Percentiles rank a stretch among this genome's conserved stretches.
Conservation (phyloP, 1,140 invertebrate genomes). For the Danaus melanippus region DNA sequence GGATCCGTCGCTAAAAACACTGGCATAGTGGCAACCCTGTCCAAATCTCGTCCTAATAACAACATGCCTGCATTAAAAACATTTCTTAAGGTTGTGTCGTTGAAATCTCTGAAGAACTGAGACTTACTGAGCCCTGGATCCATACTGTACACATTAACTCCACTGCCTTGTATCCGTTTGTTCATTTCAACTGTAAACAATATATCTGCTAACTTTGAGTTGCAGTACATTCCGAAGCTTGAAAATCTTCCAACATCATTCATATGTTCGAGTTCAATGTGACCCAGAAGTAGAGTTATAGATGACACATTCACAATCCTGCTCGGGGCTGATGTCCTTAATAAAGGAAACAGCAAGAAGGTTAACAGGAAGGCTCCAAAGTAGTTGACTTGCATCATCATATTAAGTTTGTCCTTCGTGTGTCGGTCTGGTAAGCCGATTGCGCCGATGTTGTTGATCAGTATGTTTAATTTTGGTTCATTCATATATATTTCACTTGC, state of each 20-base stretch:
- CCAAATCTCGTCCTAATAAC: constrained; percentile 62
- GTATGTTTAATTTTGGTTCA: constrained; percentile 66
- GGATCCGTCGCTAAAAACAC: constrained; percentile 79
- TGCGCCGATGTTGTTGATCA: constrained; percentile 74
- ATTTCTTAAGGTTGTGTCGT: constrained; percentile 60
- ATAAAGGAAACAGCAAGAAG: constrained; percentile 66
- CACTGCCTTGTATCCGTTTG: constrained; percentile 68
- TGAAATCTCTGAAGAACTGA: constrained; percentile 78
- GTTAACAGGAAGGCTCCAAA: constrained; percentile 74
- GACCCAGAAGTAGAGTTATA: constrained; percentile 68
- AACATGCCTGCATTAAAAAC: constrained; percentile 28
- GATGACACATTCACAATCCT: constrained; percentile 70
- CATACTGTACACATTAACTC: constrained; percentile 79
- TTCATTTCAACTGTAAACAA: constrained; percentile 80
- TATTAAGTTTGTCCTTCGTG: constrained; percentile 71
- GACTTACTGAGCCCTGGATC: constrained; percentile 88
- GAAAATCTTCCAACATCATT: constrained; percentile 73
- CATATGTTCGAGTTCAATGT: constrained; percentile 76
- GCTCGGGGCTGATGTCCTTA: constrained; percentile 75
- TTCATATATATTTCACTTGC: constrained; percentile 44
- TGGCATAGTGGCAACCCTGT: constrained; percentile 81
- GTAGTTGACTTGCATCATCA: constrained; percentile 73
- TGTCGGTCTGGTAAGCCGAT: constrained; percentile 35
- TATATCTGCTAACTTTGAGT: constrained; percentile 82
- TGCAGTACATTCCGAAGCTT: constrained; percentile 75